Base-by-base conservation (phyloP, 2,888 invertebrate species). In the Ophion costatus region DNA sequence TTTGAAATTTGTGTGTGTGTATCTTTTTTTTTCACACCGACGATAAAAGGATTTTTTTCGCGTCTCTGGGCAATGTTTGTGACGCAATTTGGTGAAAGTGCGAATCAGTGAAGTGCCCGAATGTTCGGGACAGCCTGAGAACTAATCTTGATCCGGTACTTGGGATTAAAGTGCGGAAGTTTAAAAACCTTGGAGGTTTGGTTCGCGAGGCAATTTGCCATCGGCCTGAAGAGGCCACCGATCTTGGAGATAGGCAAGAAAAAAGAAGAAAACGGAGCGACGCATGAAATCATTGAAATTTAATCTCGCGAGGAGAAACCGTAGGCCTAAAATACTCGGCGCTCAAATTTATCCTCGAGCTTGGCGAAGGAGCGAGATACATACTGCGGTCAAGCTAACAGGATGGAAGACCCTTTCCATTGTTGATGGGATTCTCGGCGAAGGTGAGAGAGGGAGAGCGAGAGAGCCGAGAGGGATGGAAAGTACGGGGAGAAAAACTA, bases 321-420 rank as follows among this genome's bases (percentile, higher is more conserved):
- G 33, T 29, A 17, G n/a, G 14, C 20, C 17, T 24, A 5, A n/a
- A 45, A 51, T 74, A 29, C 17, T 51, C 67, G 17, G 33, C 45
- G 38, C 29, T 22, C 59, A 59, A 75, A 66, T 42, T 42, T 45
- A 45, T 82, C 11, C 17, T 33, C 20, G 38, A 75, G 38, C 22
- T 42, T 75, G 51, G 64, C 14, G 59, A 66, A 78, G 69, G 22
- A 63, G 67, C 29, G 73, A 83, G 38, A 80, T 73, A 80, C 67
- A 57, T 76, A 29, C 38, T 71, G 71, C 38, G 83, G 80, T 84
- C 76, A 67, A 80, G 71, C 33, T 38, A 76, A 51, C 59, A 71
- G 77, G 66, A 73, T 45, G 73, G 56, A 73, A 71, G 66, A 45
- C 69, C 56, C 38, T 75, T 82, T 67, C 59, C 51, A 74, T 79